Base-by-base conservation (phyloP, 1,140 invertebrate species). In the Trichonephila inaurata region DNA sequence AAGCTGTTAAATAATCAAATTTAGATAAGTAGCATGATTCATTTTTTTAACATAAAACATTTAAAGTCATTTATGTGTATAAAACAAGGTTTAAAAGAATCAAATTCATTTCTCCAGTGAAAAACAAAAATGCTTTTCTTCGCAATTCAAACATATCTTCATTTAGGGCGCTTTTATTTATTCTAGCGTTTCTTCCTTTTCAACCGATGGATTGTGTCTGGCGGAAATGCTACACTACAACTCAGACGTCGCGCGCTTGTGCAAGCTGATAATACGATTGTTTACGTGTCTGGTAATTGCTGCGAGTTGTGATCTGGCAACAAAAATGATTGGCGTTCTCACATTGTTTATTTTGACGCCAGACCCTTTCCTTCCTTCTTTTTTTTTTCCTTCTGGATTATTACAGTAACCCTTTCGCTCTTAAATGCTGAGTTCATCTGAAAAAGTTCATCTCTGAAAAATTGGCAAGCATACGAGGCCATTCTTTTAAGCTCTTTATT, bases 271-370 rank as follows among this genome's bases (percentile, higher is more conserved):
- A 83, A 83, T 8, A 24, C 62, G 61, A 64, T 88, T 88, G 86
- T 88, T 88, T 88, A 88, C 61, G 64, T 64, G 86, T 88, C 86
- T 88, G 85, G 86, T 88, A 88, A 88, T 88, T 88, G 61, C 86
- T 60, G 21, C 12, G 44, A 24, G 44, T 60, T 10, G 83, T 77
- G 72, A 77, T 40, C 12, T 77, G 28, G 72, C 18, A 33, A 40
- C 72, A 77, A 58, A 83, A 83, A 51, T 83, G 40, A 83, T 60
- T 83, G 82, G 82, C 51, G 51, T 77, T 28, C 18, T 77, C 69
- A 33, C 69, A 72, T 51, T 83, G 82, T 83, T 83, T 83, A 83
- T 83, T 83, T 83, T 83, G 82, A 83, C 82, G 40, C 82, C 82
- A 83, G 4, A n/a, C 21, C 51, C 51, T 12, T 51, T 51, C 10